A percentile compares a stretch with the other conserved stretches of the same genome.
Evolutionary conservation across 2,113 vertebrate species (phyloP).

Genomic region (Channa maculata): DNA sequence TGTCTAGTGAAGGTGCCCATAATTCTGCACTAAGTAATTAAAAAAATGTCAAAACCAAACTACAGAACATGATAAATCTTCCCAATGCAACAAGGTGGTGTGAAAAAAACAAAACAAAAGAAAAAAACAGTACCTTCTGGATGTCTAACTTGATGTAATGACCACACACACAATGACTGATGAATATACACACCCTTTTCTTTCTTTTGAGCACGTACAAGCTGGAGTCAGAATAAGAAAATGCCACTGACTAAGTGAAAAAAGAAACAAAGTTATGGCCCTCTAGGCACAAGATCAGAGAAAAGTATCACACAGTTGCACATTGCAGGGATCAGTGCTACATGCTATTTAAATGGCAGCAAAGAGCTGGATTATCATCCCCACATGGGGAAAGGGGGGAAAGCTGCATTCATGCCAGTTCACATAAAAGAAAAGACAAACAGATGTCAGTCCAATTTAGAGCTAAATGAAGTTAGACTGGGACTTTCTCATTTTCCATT

Average conservation of each 20-base stretch:
- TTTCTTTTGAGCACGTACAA: conserved; percentile 45
- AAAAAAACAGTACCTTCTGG: conserved; percentile 28
- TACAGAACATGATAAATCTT: conserved; percentile 35
- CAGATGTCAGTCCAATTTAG: conserved; percentile 53
- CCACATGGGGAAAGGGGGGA: neutral
- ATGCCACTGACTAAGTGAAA: conserved; percentile 49
- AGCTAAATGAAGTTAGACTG: conserved; percentile 19
- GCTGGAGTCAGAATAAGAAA: conserved; percentile 61
- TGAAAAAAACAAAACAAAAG: neutral
- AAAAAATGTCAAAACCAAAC: conserved; percentile 18
- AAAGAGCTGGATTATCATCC: conserved; percentile 52
- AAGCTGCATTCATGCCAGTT: neutral
- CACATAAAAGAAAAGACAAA: conserved; percentile 7
- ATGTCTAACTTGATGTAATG: conserved; percentile 48
- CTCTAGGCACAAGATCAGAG: conserved; percentile 48
- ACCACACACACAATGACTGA: conserved; percentile 57
- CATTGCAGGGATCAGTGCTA: conserved; percentile 39
- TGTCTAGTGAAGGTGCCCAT: conserved; percentile 26
- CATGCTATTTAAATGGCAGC: conserved; percentile 53
- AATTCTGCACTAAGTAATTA: conserved; percentile 10
- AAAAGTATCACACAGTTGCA: conserved; percentile 35
- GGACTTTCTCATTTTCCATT: conserved; percentile 37
- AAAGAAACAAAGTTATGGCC: conserved; percentile 53
- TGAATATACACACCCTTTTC: conserved; percentile 61
- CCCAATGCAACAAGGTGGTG: neutral